Base-by-base conservation (phyloP, 2,113 vertebrate genomes). In the Heterotis niloticus region DNA sequence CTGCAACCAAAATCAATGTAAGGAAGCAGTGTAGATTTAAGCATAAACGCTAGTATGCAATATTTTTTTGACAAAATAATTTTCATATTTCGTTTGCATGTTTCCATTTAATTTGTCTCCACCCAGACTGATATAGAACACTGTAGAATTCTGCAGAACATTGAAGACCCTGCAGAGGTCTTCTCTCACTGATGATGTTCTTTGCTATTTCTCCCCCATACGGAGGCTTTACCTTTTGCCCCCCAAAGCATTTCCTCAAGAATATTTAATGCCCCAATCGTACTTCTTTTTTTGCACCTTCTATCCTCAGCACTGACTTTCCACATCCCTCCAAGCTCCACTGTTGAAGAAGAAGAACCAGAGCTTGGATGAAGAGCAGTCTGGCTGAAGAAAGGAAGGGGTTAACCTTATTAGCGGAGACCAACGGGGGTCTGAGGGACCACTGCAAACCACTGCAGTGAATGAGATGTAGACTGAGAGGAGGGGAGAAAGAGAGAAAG, bases 361-460 rank as follows among this genome's bases (percentile, higher is more conserved):
- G 23, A 24, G 75, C 65, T 78, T 80, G 82, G 92, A 44, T 44
- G 34, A 92, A 90, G 85, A 59, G 18, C 24, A 26, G 51, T 20
- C 16, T 13, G 17, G 17, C 10, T 29, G 52, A 5, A 82, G 92
- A 91, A 90, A 85, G 83, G 90, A 93, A 94, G 88, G 93, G 88
- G 94, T 95, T 93, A 96, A 98, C 90, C 93, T 90, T 90, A 93
- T 93, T 94, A 97, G 92, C 93, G 92, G 92, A 94, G 92, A 94
- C 96, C 96, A 98, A 98, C 98, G 95, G 96, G 93, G 94, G 94
- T 87, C 88, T 94, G 94, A 94, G 92, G 93, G 92, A 93, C 92
- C 65, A 29, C 76, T 94, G 96, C 96, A 98, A 97, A 95, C 94
- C 95, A 94, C 96, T 92, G 96, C 96, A 98, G 96, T 97, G 90